Conservation (phyloP, 2,888 invertebrate genomes). For the Synergus umbraculus region DNA sequence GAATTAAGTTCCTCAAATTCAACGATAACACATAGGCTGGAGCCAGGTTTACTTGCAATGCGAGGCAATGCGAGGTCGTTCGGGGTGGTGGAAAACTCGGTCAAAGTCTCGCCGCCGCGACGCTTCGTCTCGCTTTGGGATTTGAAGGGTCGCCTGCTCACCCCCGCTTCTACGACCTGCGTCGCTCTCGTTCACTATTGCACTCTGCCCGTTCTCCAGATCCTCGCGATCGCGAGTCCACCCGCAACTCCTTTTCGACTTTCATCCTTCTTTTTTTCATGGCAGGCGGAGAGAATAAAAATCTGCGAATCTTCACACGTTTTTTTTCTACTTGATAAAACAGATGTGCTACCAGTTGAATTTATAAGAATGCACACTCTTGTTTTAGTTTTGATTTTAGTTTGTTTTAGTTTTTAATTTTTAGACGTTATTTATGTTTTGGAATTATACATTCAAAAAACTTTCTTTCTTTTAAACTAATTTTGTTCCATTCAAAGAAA, state of each 20-base stretch:
- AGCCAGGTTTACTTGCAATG: conserved; percentile 59
- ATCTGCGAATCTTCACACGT: conserved; percentile 24
- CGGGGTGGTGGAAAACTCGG: conserved; percentile 72
- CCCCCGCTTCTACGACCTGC: conserved; percentile 19
- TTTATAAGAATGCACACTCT: neutral
- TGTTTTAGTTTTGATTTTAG: too few species aligned
- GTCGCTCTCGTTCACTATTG: conserved; percentile 27
- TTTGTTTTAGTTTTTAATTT: too few species aligned
- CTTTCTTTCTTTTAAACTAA: too few species aligned
- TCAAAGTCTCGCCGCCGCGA: conserved; percentile 73
- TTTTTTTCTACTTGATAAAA: conserved; percentile 3
- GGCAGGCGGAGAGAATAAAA: conserved; percentile 15
- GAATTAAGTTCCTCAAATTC: conserved; percentile 34
- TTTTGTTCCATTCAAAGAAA: too few species aligned
- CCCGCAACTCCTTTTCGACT: conserved; percentile 16
- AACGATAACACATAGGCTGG: conserved; percentile 53
- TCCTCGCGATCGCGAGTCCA: conserved; percentile 40
- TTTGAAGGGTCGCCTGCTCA: conserved; percentile 63
- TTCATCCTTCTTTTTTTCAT: conserved; percentile 5
- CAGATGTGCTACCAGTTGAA: conserved; percentile 28
- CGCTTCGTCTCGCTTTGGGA: conserved; percentile 70
- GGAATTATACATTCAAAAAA: too few species aligned
- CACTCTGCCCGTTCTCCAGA: conserved; percentile 23
- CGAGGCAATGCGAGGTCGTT: conserved; percentile 61
- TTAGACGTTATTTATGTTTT: too few species aligned